A percentile compares a stretch with the other conserved stretches of the same genome.
Evolutionary conservation across 1,140 invertebrate genomes (phyloP).

Genomic region (Procambarus clarkii): DNA sequence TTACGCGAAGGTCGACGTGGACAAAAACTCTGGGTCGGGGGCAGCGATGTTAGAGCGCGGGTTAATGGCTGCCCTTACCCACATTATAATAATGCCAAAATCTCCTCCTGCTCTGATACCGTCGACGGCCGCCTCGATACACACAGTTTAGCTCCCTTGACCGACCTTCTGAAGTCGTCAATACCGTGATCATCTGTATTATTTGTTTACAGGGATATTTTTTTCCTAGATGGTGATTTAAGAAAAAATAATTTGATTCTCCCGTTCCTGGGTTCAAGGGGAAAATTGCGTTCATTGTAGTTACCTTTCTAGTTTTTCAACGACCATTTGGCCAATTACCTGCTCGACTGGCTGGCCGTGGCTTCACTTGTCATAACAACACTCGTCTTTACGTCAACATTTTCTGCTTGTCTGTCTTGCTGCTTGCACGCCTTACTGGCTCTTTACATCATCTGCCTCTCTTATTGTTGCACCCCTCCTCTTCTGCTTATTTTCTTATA

Average conservation of each 20-base stretch:
- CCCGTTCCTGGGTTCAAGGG: neutral
- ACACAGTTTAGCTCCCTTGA: too few species aligned
- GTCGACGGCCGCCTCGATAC: too few species aligned
- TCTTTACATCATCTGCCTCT: neutral
- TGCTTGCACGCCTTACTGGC: neutral
- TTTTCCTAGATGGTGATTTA: too few species aligned
- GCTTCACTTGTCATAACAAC: neutral
- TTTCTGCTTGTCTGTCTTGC: neutral
- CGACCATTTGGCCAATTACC: neutral
- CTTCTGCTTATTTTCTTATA: neutral
- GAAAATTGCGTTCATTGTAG: neutral
- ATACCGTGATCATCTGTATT: too few species aligned
- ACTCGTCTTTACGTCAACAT: neutral
- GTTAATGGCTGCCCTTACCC: neutral
- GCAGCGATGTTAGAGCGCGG: neutral
- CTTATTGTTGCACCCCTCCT: neutral
- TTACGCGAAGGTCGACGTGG: neutral
- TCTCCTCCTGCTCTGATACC: too few species aligned
- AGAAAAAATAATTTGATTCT: neutral
- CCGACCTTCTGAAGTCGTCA: too few species aligned
- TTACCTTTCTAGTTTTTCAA: neutral
- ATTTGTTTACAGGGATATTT: too few species aligned
- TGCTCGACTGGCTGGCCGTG: neutral
- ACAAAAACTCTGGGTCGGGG: neutral
- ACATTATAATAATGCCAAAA: too few species aligned